phyloP scores from a whole-genome alignment of 2,113 vertebrate species.

The Collichthys lucidus region DNA sequence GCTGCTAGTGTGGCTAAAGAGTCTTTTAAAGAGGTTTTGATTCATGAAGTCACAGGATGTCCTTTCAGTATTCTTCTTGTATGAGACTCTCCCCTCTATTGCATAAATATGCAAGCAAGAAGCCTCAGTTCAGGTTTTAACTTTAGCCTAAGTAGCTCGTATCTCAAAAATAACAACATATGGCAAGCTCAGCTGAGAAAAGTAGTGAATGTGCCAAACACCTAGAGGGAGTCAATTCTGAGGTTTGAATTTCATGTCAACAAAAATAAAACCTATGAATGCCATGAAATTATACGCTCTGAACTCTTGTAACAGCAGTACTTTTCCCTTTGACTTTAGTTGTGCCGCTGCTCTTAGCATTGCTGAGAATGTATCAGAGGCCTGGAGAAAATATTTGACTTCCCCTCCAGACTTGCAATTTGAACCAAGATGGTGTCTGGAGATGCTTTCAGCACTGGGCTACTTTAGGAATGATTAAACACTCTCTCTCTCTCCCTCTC shows the following conservation, averaged over 20 bases:
- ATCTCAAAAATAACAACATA: neutral
- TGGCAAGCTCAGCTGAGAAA: neutral
- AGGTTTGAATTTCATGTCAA: neutral
- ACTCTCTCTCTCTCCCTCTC: neutral
- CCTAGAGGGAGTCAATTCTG: neutral
- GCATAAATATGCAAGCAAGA: too few species aligned
- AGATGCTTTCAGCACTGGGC: constrained; percentile 26
- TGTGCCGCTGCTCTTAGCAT: neutral
- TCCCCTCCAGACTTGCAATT: constrained; percentile 35
- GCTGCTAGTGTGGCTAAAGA: neutral
- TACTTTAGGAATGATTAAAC: constrained; percentile 52
- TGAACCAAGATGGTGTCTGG: constrained; percentile 42
- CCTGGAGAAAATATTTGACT: constrained; percentile 30
- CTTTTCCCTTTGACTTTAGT: neutral
- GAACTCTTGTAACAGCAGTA: neutral
- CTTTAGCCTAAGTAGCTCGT: too few species aligned
- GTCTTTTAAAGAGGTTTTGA: too few species aligned
- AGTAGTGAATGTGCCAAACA: neutral
- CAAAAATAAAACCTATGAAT: constrained; percentile 1
- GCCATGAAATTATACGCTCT: neutral
- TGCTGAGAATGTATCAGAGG: neutral
- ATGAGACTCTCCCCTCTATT: neutral
- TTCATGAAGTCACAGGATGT: too few species aligned
- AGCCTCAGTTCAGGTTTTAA: too few species aligned
- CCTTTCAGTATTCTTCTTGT: too few species aligned